Percentiles rank a stretch among this genome's conserved stretches.
Evolutionary conservation across 2,113 vertebrate genomes (phyloP).

Genomic region (Pseudopodoces humilis): DNA sequence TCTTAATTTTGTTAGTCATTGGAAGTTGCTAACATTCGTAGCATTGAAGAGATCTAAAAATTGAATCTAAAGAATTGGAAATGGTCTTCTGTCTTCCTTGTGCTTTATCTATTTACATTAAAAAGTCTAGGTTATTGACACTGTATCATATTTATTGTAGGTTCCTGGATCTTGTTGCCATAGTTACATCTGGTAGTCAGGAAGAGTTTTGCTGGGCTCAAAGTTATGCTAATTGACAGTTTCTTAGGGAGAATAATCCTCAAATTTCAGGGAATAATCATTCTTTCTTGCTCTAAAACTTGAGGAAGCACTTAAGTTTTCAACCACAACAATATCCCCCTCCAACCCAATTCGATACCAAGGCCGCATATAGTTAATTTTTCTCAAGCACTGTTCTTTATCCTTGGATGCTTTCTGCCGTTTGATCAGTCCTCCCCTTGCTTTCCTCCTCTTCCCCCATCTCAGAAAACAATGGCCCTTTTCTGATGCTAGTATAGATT

Average conservation of each 20-base stretch:
- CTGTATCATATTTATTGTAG: constrained; percentile 70
- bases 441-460: not conserved
- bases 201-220: constrained; percentile 58
- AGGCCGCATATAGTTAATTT: not conserved
- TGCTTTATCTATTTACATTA: constrained; percentile 58
- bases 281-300: constrained; percentile 26
- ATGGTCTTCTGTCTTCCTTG: constrained; percentile 10
- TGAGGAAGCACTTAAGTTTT: not conserved
- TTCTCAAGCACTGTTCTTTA: constrained; percentile 1
- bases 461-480: constrained; percentile 17
- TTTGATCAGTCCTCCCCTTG: not conserved
- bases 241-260: constrained; percentile 65
- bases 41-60: constrained; percentile 13
- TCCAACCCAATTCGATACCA: not conserved
- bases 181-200: constrained; percentile 63
- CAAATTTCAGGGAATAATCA: constrained; percentile 38
- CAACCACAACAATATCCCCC: not conserved
- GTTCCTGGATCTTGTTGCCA: constrained; percentile 64
- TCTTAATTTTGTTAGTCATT: not conserved
- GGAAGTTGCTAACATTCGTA: constrained; percentile 7
- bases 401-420: not conserved
- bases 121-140: constrained; percentile 69
- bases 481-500: constrained; percentile 10
- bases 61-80: constrained; percentile 2
- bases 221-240: constrained; percentile 71